These are phyloP conservation scores for Myopa tessellatipennis DNA, from an alignment of 2,888 invertebrate genomes.

Conservation along the genomic window DNA sequence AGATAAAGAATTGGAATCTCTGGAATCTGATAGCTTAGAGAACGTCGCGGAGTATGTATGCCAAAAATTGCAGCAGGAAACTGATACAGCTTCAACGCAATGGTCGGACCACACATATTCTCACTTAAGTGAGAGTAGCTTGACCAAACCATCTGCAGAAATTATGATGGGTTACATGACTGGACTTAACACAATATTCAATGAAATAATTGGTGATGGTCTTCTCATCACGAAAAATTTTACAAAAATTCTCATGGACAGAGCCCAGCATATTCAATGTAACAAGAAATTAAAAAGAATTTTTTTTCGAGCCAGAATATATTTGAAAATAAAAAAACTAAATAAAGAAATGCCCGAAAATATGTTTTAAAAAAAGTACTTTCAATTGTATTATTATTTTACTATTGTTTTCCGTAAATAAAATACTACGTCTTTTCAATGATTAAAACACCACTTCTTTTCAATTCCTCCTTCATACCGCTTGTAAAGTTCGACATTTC, in stretches of 20 bases:
- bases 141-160: constrained; percentile 35
- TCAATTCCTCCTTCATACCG: too few relatives aligned
- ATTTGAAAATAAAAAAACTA: constrained; percentile 24
- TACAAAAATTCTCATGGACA: neutral
- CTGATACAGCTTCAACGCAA: constrained; percentile 1
- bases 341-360: constrained; percentile 26
- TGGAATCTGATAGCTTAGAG: constrained; percentile 39
- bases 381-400: neutral
- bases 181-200: neutral
- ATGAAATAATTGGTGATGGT: neutral
- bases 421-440: too few relatives aligned
- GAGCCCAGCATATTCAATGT: constrained; percentile 2
- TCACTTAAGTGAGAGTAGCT: constrained; percentile 42
- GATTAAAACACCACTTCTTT: too few relatives aligned
- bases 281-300: constrained; percentile 15
- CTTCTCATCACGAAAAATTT: neutral
- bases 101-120: constrained; percentile 26
- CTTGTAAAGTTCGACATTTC: too few relatives aligned
- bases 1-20: constrained; percentile 23
- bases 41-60: constrained; percentile 43
- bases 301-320: constrained; percentile 34
- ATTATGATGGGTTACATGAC: constrained; percentile 28
- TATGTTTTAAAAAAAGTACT: neutral
- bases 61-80: constrained; percentile 30
- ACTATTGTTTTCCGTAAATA: neutral